Evolutionary conservation across 2,888 invertebrate species (phyloP), one percentile per base, ranked within the genome.

Genomic region (Scaptomyza parva): DNA sequence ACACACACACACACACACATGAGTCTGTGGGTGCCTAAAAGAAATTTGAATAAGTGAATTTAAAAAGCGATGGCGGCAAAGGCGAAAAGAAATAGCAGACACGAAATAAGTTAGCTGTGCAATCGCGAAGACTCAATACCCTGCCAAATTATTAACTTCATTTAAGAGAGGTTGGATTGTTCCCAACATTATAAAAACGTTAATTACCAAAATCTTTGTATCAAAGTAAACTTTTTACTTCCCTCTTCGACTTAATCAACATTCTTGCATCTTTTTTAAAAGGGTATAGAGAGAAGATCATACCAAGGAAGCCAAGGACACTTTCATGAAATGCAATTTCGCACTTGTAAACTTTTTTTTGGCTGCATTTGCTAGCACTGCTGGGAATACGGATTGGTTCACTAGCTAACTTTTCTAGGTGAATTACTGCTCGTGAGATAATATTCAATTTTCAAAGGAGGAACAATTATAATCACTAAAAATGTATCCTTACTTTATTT

Each of bases 21-120:
- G 44, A 33, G 48, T 54, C 51, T 55, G 48, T 70, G 76, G 58
- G 61, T 41, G 65, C 53, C 75, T 67, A 72, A 83, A 76, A 80
- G 81, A 86, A 84, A 85, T 86, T 85, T 85, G 84, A 86, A 86
- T 85, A 85, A 84, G 84, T 85, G 84, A 85, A 85, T 85, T 85
- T 85, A 81, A 84, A 84, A 83, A 78, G 73, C 79, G 72, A 79
- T 78, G 76, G 72, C 63, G 74, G 68, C 54, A 65, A 68, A 52
- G 50, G 45, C 24, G 33, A 35, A 41, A 51, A 35, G 47, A 59
- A 40, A 44, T 12, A 9, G 9, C 4, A 37, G 14, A 22, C 14
- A 33, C 14, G 2, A 35, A 35, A 0, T 3, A 20, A 20, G 9
- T 0, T 11, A 1, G 11, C 9, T 2, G 8, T n/a, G 3, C 0